phyloP scores from a whole-genome alignment of 2,113 vertebrate species.

The Leptocoma aspasia region DNA sequence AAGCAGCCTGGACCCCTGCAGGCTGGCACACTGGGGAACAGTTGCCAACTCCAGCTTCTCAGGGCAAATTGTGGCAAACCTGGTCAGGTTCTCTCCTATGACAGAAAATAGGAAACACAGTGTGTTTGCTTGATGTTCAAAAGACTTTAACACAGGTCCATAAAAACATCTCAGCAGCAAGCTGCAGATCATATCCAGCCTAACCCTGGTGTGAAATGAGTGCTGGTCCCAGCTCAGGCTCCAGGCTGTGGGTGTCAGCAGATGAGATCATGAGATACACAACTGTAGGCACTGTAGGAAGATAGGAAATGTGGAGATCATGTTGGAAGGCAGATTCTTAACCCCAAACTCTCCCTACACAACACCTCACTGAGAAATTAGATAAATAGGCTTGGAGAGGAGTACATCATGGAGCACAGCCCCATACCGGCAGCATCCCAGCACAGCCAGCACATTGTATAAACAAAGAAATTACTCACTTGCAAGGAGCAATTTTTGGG shows the following conservation, averaged over 20 bases:
- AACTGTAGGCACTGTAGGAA: neutral
- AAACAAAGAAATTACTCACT: neutral
- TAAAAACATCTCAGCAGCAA: neutral
- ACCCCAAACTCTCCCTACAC: neutral
- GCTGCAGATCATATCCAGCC: neutral
- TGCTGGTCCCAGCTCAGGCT: neutral
- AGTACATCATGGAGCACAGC: neutral
- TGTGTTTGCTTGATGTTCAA: neutral
- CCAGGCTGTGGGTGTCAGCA: neutral
- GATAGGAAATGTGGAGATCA: neutral
- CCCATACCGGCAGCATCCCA: rapidly evolving
- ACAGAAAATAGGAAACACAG: neutral
- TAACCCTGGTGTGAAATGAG: neutral
- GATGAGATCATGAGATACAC: neutral
- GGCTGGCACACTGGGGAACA: rapidly evolving
- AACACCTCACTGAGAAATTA: neutral
- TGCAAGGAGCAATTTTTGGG: neutral
- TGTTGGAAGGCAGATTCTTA: neutral
- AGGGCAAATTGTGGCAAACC: neutral
- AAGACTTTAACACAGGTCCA: neutral
- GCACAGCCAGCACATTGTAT: neutral
- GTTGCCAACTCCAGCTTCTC: rapidly evolving
- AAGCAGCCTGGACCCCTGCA: neutral
- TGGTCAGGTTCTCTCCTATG: neutral
- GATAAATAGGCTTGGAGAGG: neutral